Conservation (phyloP, 1,140 invertebrate genomes). For the Papilio machaon region DNA sequence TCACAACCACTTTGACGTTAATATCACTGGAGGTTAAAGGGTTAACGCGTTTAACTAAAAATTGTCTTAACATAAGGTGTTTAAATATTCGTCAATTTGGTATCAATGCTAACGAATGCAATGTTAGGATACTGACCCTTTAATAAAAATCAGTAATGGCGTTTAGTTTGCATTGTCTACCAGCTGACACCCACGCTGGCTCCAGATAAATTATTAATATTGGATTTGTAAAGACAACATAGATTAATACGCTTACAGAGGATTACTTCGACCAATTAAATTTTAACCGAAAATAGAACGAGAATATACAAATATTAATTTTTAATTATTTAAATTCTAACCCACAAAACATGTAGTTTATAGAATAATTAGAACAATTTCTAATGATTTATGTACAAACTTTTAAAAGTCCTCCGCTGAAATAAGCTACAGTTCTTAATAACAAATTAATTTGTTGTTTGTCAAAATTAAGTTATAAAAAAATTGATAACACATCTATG, state of each 20-base stretch:
- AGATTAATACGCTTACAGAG: constrained; percentile 48
- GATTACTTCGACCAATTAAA: neutral
- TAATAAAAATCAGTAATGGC: constrained; percentile 70
- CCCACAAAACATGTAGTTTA: no score
- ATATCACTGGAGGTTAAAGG: no score
- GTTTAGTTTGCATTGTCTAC: constrained; percentile 65
- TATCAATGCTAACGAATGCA: constrained; percentile 33
- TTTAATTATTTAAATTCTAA: no score
- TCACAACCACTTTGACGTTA: no score
- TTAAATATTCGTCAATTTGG: constrained; percentile 16
- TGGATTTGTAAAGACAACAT: constrained; percentile 71
- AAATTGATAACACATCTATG: no score
- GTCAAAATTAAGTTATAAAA: no score
- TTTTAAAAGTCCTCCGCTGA: neutral
- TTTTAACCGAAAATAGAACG: neutral
- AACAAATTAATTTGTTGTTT: no score
- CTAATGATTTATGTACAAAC: no score
- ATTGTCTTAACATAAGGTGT: no score
- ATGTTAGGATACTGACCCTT: constrained; percentile 46
- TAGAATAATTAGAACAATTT: no score
- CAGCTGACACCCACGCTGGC: constrained; percentile 62
- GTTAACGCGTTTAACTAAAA: no score
- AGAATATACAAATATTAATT: neutral
- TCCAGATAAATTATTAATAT: constrained; percentile 77
- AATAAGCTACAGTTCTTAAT: no score